Conservation (phyloP, 2,888 invertebrate species). For the Protodeltote pygarga region DNA sequence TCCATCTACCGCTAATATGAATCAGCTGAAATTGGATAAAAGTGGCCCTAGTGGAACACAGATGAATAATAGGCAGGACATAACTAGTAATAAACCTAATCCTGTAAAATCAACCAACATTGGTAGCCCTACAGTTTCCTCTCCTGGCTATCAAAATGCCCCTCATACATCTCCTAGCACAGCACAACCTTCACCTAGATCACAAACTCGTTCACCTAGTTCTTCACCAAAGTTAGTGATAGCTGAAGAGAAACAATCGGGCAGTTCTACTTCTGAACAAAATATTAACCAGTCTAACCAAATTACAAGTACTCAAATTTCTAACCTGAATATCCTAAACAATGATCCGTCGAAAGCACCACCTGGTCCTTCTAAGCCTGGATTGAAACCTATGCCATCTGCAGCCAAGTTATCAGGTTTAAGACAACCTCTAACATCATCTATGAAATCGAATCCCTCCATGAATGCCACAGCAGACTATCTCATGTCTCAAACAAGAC, state of each 20-base stretch:
- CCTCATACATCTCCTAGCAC: slow-evolving; percentile 64
- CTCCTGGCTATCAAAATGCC: slow-evolving; percentile 65
- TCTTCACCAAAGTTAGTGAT: slow-evolving; percentile 84
- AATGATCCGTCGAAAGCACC: slow-evolving; percentile 66
- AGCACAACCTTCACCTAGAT: slow-evolving; percentile 75
- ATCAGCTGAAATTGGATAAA: slow-evolving; percentile 75
- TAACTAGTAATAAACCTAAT: slow-evolving; percentile 59
- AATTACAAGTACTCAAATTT: slow-evolving; percentile 75
- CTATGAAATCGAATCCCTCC: slow-evolving; percentile 60
- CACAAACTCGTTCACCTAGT: slow-evolving; percentile 83
- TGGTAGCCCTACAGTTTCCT: slow-evolving; percentile 60
- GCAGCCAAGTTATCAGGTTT: slow-evolving; percentile 67
- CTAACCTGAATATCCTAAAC: slow-evolving; percentile 65
- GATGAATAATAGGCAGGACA: slow-evolving; percentile 64
- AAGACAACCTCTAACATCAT: slow-evolving; percentile 68
- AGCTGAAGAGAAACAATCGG: slow-evolving; percentile 81
- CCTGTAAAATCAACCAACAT: slow-evolving; percentile 59
- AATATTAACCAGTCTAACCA: slow-evolving; percentile 77
- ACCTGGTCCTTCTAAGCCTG: slow-evolving; percentile 73
- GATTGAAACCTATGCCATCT: slow-evolving; percentile 66
- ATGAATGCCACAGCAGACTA: slow-evolving; percentile 69
- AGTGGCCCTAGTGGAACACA: slow-evolving; percentile 55
- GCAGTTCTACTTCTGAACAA: slow-evolving; percentile 61
- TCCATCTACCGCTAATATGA: slow-evolving; percentile 66
- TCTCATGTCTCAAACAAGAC: slow-evolving; percentile 52